Base-by-base conservation (phyloP, 2,113 vertebrate species). In the Pterocles gutturalis region DNA sequence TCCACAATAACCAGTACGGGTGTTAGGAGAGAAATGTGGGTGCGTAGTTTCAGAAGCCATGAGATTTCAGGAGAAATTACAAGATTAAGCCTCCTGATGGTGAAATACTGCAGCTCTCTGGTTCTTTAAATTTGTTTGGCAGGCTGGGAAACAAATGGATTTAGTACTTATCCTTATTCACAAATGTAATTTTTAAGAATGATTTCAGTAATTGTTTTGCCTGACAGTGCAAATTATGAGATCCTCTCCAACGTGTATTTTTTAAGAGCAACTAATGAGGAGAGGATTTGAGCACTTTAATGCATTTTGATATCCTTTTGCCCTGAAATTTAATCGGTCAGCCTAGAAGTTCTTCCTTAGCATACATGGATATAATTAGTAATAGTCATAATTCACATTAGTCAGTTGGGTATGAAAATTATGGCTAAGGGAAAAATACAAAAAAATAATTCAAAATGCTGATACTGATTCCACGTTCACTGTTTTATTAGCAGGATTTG, bases 401-500 rank as follows among this genome's bases (percentile, higher is more conserved):
- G 17, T 79, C 26, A 58, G n/a, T 4, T 81, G 51, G 16, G 20
- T 75, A 70, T 65, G 75, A 78, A 81, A 82, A 48, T 53, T 25
- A 55, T 77, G 14, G 25, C 26, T 73, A 43, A 67, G 43, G 15
- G 21, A 26, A 90, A 83, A 89, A 67, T 10, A 48, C 4, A 33
- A 85, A 62, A 66, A 61, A 86, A 41, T 13, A 61, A 67, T 62
- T 73, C 64, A 55, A 15, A 73, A 64, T 41, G 34, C 17, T 89
- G n/a, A 48, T 77, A 54, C 5, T 48, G 72, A 53, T 16, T 83
- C 17, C 7, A 26, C 19, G 22, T 79, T 87, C 92, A 46, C 64
- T 57, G 22, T 90, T 97, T 97, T 97, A 97, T 97, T 97, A 87
- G 60, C 66, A 71, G 71, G 66, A 80, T 78, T 65, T 91, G 36